Evolutionary conservation across 1,140 invertebrate species (phyloP).

Genomic region (Eumeta japonica): DNA sequence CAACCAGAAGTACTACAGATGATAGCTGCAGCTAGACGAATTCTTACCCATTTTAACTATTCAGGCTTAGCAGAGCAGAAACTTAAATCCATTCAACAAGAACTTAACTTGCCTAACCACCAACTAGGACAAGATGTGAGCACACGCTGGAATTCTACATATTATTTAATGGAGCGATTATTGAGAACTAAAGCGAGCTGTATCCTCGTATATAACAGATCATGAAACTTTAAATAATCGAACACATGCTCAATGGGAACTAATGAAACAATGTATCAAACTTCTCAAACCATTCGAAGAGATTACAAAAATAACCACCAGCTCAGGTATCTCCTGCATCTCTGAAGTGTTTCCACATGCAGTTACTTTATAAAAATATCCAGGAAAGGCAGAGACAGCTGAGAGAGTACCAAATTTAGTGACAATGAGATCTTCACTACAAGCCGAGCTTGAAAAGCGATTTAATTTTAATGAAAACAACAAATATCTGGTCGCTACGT

Average conservation of each 20-base stretch:
- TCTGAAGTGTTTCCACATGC: too few relatives aligned
- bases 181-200: too few relatives aligned
- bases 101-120: too few relatives aligned
- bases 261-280: constrained; percentile 18
- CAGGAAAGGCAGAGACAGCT: constrained; percentile 10
- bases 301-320: too few relatives aligned
- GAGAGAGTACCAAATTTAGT: constrained; percentile 10
- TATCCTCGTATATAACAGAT: constrained; percentile 22
- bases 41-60: constrained; percentile 24
- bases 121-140: constrained; percentile 25
- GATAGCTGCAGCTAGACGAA: constrained; percentile 16
- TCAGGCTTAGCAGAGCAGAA: constrained; percentile 18
- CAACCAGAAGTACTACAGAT: constrained; percentile 16
- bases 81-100: too few relatives aligned
- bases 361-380: constrained; percentile 15
- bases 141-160: too few relatives aligned
- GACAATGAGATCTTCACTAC: constrained; percentile 13
- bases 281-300: too few relatives aligned
- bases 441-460: constrained; percentile 14
- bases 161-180: too few relatives aligned
- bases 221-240: constrained; percentile 15
- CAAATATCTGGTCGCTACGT: constrained; percentile 15
- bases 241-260: constrained; percentile 12
- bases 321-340: constrained; percentile 15
- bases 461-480: constrained; percentile 15